A percentile compares a stretch with the other conserved stretches of the same genome.
Conservation (phyloP, 2,888 invertebrate species). For the Linyphia triangularis region DNA sequence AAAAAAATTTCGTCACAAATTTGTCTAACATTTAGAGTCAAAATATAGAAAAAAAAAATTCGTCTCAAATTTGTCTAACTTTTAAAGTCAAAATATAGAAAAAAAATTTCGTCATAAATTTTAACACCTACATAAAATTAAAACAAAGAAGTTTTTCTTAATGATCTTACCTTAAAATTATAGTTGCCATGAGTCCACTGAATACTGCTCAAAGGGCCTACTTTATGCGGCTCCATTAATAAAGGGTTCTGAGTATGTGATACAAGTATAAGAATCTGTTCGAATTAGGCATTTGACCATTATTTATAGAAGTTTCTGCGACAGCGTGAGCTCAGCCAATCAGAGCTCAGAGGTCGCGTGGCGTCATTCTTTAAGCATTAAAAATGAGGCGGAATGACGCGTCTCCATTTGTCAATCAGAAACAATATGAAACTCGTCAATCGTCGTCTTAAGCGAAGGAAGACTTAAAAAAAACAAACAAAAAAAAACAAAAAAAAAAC, state of each 20-base stretch:
- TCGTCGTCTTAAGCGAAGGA: not conserved
- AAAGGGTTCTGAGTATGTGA: not conserved
- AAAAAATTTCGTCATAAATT: not conserved
- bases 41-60: not conserved
- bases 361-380: not conserved
- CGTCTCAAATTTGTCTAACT: not conserved
- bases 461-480: too few relatives aligned
- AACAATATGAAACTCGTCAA: not conserved
- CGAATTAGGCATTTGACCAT: not conserved
- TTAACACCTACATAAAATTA: too few relatives aligned
- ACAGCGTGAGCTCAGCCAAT: conserved; percentile 1
- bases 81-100: not conserved
- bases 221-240: conserved; percentile 15
- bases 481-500: too few relatives aligned
- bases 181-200: conserved; percentile 38
- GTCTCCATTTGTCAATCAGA: not conserved
- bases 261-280: not conserved
- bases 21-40: not conserved
- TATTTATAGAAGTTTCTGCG: conserved; percentile 29
- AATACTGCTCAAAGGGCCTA: conserved; percentile 6
- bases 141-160: too few relatives aligned
- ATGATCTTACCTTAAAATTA: conserved; percentile 34
- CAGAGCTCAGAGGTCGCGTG: not conserved
- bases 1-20: not conserved
- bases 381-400: not conserved